Evolutionary conservation across 2,113 vertebrate genomes (phyloP).

Genomic region (Misgurnus mizolepis): DNA sequence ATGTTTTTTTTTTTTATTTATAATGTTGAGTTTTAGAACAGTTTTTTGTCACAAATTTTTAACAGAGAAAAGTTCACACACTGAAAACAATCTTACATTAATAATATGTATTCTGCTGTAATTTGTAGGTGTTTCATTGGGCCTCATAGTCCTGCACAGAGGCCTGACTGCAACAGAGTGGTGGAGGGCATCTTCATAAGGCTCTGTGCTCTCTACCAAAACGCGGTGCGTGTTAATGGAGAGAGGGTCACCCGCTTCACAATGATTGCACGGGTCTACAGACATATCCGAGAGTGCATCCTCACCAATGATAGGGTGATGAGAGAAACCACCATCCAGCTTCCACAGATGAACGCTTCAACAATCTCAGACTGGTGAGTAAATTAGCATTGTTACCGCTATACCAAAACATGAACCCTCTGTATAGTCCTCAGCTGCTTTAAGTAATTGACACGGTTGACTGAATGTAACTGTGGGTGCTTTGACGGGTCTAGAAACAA

Average conservation of each 20-base stretch:
- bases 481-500: neutral
- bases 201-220: neutral
- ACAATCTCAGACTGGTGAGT: conserved; percentile 2
- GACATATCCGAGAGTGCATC: neutral
- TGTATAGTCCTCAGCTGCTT: too few species aligned
- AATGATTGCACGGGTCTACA: neutral
- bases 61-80: too few species aligned
- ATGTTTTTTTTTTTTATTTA: too few species aligned
- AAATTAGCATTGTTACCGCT: neutral
- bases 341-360: neutral
- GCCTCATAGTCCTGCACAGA: neutral
- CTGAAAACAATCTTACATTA: too few species aligned
- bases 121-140: neutral
- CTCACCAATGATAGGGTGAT: neutral
- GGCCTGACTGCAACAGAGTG: neutral
- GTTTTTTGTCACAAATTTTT: too few species aligned
- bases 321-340: conserved; percentile 1
- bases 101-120: too few species aligned
- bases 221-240: neutral
- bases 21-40: too few species aligned
- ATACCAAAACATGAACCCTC: too few species aligned
- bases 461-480: too few species aligned
- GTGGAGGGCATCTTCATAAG: neutral
- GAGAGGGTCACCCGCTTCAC: neutral
- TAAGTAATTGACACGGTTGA: too few species aligned